phyloP scores from a whole-genome alignment of 2,888 invertebrate species.

The Invenusta paracnida region DNA sequence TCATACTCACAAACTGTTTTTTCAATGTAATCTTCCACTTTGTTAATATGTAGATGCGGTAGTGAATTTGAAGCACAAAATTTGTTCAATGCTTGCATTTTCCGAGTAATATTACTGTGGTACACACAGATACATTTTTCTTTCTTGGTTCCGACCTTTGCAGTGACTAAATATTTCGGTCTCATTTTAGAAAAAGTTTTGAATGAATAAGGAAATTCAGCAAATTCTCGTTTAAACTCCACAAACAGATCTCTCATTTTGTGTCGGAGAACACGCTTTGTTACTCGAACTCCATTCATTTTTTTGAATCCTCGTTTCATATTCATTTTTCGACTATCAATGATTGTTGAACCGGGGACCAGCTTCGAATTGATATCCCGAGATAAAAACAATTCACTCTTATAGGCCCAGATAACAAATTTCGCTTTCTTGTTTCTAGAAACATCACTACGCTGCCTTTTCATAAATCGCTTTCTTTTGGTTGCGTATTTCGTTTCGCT shows the following conservation, averaged over 20 bases:
- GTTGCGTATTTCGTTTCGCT: constrained; percentile 16
- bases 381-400: constrained; percentile 26
- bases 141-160: neutral
- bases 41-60: neutral
- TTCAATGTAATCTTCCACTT: neutral
- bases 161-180: constrained; percentile 1
- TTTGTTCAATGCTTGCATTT: neutral
- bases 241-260: neutral
- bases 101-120: neutral
- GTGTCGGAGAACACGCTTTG: neutral
- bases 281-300: neutral
- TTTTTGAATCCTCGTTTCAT: constrained; percentile 22
- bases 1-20: constrained; percentile 2
- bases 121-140: neutral
- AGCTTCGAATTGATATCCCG: constrained; percentile 25
- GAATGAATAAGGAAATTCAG: neutral
- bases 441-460: constrained; percentile 25
- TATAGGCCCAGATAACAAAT: constrained; percentile 23
- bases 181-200: constrained; percentile 14
- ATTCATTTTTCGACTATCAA: constrained; percentile 14
- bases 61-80: neutral
- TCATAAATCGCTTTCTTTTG: constrained; percentile 23
- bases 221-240: constrained; percentile 11
- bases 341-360: constrained; percentile 20
- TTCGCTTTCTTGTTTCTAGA: constrained; percentile 25